These are phyloP conservation scores for Butastur rufipennis DNA, from an alignment of 2,113 vertebrate genomes.

Conservation along the genomic window DNA sequence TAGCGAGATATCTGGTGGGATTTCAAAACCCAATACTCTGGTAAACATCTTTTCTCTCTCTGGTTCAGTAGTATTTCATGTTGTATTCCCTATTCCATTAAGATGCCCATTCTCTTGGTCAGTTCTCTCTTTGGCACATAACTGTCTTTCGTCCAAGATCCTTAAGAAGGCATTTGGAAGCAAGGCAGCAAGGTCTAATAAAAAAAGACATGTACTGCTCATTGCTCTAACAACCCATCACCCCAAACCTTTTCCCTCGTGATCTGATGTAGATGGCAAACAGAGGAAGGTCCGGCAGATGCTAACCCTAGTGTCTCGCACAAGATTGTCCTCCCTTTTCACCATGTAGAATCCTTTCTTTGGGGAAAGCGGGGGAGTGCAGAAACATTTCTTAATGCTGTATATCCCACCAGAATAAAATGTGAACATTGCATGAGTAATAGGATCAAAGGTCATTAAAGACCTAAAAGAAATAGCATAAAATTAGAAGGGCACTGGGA, in stretches of 20 bases:
- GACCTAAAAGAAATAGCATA: neutral
- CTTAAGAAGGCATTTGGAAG: neutral
- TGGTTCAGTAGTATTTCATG: neutral
- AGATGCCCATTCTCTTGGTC: neutral
- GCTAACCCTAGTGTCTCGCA: neutral
- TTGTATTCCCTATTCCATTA: neutral
- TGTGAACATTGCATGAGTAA: neutral
- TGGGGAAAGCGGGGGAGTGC: neutral
- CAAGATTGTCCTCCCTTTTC: neutral
- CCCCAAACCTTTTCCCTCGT: neutral
- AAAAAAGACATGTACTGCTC: neutral
- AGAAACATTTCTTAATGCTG: neutral
- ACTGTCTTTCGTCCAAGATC: neutral
- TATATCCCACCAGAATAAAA: neutral
- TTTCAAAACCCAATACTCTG: neutral
- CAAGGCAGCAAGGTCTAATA: neutral
- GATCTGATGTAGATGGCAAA: neutral
- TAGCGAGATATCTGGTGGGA: neutral
- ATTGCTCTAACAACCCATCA: neutral
- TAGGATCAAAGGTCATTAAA: neutral
- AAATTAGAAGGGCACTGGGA: neutral
- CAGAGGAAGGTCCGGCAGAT: neutral
- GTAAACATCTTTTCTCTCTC: neutral
- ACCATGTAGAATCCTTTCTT: neutral
- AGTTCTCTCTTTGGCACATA: neutral